phyloP scores from a whole-genome alignment of 2,888 invertebrate genomes.

The Caprella mutica region DNA sequence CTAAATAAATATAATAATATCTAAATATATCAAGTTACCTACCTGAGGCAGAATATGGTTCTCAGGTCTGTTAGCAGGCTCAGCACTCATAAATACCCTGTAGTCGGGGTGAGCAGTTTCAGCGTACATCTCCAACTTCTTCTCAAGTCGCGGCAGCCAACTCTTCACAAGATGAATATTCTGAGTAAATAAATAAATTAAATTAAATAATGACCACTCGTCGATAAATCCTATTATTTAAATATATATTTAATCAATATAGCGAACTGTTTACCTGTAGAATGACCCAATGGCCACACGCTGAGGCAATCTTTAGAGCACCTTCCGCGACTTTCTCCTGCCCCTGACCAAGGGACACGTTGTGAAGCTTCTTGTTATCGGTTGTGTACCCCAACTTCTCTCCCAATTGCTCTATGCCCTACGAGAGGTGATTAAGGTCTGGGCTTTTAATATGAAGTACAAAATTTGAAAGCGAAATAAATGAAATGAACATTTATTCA shows the following conservation, averaged over 20 bases:
- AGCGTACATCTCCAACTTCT: slow-evolving; percentile 75
- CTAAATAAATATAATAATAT: no score
- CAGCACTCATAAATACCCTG: slow-evolving; percentile 84
- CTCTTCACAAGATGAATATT: slow-evolving; percentile 91
- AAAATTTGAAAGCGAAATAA: no score
- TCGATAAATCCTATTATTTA: no score
- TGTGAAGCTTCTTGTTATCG: slow-evolving; percentile 79
- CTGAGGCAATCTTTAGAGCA: slow-evolving; percentile 76
- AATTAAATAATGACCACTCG: no score
- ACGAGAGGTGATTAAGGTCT: slow-evolving; percentile 13
- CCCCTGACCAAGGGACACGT: slow-evolving; percentile 86
- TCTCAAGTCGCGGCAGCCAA: slow-evolving; percentile 82
- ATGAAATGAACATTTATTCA: no score
- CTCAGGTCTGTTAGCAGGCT: slow-evolving; percentile 74
- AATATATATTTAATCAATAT: no score
- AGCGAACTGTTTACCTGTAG: no score
- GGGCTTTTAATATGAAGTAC: no score
- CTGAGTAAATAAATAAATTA: slow-evolving; percentile 50
- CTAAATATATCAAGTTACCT: no score
- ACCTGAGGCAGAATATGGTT: slow-evolving; percentile 86
- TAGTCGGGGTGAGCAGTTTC: slow-evolving; percentile 67
- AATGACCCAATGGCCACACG: slow-evolving; percentile 88
- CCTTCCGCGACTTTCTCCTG: slow-evolving; percentile 88
- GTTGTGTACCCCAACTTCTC: slow-evolving; percentile 68
- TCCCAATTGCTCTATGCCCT: slow-evolving; percentile 84